These are phyloP conservation scores for Muntiacus muntjak DNA, from an alignment of 2,113 vertebrate genomes.

Conservation along the genomic window DNA sequence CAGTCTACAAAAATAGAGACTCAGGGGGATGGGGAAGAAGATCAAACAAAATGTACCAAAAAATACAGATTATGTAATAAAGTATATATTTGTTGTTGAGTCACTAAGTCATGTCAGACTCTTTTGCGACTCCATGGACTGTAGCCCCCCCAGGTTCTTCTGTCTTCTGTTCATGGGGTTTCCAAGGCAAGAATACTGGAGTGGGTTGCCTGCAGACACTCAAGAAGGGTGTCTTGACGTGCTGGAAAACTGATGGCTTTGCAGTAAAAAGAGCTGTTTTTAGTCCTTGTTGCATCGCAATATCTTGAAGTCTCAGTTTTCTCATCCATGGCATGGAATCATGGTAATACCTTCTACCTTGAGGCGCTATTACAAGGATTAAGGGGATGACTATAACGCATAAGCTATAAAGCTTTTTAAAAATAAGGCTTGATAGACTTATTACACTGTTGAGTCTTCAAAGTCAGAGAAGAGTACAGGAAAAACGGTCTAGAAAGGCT, in stretches of 20 bases:
- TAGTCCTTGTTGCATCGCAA: constrained; percentile 3
- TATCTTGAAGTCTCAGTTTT: constrained; percentile 31
- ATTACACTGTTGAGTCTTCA: background rate
- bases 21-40: constrained; percentile 19
- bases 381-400: background rate
- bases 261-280: background rate
- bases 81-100: background rate
- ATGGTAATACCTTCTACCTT: background rate
- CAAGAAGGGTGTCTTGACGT: background rate
- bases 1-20: constrained; percentile 23
- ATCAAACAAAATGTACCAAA: constrained; percentile 39
- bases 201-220: background rate
- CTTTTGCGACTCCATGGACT: background rate
- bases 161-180: background rate
- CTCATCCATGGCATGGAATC: constrained; percentile 24
- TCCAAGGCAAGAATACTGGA: background rate
- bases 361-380: background rate
- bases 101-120: background rate
- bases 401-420: background rate
- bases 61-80: constrained; percentile 3
- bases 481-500: background rate
- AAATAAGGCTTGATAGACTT: background rate
- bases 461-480: background rate
- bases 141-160: background rate
- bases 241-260: constrained; percentile 6